These are phyloP conservation scores for Proterorhinus semilunaris DNA, from an alignment of 2,113 vertebrate genomes.

Conservation along the genomic window DNA sequence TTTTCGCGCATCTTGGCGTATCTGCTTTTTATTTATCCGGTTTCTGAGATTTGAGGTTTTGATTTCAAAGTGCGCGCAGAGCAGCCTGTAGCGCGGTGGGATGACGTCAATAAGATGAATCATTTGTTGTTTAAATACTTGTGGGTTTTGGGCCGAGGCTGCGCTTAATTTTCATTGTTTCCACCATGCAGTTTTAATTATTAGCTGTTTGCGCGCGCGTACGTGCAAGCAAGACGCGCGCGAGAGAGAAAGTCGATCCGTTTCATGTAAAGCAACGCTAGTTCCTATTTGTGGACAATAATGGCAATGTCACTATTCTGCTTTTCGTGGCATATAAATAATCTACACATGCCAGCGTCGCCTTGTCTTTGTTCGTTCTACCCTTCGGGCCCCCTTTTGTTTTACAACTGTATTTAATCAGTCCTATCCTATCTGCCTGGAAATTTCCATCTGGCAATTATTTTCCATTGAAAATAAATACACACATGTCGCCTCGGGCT, in stretches of 20 bases:
- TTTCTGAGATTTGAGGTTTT: conserved; percentile 57
- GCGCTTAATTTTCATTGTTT: conserved; percentile 74
- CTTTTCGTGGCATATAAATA: conserved; percentile 50
- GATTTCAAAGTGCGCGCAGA: conserved; percentile 67
- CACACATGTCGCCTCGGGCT: conserved; percentile 34
- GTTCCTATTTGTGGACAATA: conserved; percentile 35
- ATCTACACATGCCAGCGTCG: conserved; percentile 54
- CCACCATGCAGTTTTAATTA: conserved; percentile 67
- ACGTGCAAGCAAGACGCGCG: conserved; percentile 9
- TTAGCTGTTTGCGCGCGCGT: conserved; percentile 29
- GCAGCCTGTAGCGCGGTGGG: conserved; percentile 40
- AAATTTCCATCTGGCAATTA: conserved; percentile 68
- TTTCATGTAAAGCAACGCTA: conserved; percentile 5
- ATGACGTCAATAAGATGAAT: conserved; percentile 73
- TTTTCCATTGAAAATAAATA: conserved; percentile 56
- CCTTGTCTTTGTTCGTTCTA: not conserved
- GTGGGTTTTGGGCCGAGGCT: conserved; percentile 62
- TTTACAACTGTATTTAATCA: conserved; percentile 58
- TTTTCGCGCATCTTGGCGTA: conserved; percentile 50
- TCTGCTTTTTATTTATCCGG: conserved; percentile 71
- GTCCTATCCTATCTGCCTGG: conserved; percentile 59
- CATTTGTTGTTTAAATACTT: conserved; percentile 73
- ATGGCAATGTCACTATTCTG: conserved; percentile 23
- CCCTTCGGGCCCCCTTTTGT: conserved; percentile 30
- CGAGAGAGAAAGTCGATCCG: not conserved